Conservation (phyloP, 2,113 vertebrate genomes). For the Murina feae region DNA sequence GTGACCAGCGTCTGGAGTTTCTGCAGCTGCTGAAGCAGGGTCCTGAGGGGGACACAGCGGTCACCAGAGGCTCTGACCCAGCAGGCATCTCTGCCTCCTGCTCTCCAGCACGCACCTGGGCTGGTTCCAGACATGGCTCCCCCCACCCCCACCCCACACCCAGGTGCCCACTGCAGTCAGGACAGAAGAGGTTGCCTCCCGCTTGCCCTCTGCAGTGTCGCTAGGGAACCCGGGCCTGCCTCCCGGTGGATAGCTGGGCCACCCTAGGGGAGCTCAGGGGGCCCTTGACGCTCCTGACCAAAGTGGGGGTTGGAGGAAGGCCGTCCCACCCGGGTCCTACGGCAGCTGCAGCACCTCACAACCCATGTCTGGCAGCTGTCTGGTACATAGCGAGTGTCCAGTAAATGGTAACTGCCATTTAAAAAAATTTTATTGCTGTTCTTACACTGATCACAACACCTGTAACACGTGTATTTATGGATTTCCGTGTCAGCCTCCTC, state of each 20-base stretch:
- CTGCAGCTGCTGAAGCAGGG: conserved; percentile 92
- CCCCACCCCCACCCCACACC: too few relatives aligned
- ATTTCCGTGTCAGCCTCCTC: not conserved
- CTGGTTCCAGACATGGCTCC: not conserved
- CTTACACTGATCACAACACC: not conserved
- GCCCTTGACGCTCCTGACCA: not conserved
- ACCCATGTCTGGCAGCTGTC: not conserved
- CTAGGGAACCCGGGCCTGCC: not conserved
- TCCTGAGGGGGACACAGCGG: conserved; percentile 76
- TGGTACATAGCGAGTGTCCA: not conserved
- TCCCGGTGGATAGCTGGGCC: not conserved
- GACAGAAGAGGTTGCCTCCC: not conserved
- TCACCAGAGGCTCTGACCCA: not conserved
- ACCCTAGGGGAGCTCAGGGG: not conserved
- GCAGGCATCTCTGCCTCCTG: not conserved
- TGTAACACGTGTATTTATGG: not conserved
- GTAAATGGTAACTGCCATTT: not conserved
- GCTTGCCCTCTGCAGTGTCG: not conserved
- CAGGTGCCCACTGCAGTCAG: not conserved
- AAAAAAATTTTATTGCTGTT: not conserved
- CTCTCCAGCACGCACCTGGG: not conserved
- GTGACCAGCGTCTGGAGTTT: conserved; percentile 90
- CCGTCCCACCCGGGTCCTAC: not conserved
- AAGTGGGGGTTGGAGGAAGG: not conserved
- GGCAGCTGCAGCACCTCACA: not conserved